Base-by-base conservation (phyloP, 2,888 invertebrate genomes). In the Apodemia duryi region DNA sequence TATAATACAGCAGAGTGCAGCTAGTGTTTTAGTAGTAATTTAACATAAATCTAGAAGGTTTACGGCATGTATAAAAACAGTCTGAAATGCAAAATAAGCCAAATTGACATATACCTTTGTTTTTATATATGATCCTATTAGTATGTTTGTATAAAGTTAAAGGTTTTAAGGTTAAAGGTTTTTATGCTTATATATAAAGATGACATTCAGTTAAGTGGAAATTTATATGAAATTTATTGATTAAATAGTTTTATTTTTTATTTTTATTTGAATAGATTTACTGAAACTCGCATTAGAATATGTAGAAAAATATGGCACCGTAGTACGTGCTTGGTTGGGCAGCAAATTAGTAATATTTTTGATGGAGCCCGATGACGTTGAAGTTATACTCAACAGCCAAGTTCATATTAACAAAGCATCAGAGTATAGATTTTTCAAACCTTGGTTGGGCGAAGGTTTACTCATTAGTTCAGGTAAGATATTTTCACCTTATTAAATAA, bases 361-460 rank as follows among this genome's bases (percentile, higher is more conserved):
- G 11, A 83, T 91, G 0, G 94, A 96, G 72, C 95, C 96, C 9
- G 85, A 93, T 0, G 96, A 96, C 74, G 93, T 95, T 11, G 96
- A 96, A 80, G 87, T 95, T 0, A 95, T 96, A 63, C 85, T 96
- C 6, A 95, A 95, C 74, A 96, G 96, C 67, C 93, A 95, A 66
- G 94, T 94, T n/a, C 95, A 96, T 77, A 94, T 96, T 71, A 94
- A 96, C 79, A 96, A 96, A 78, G 93, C 96, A 0, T 76, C 92
- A 11, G 96, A 96, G 72, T 96, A 96, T 78, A 88, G 93, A 68
- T 95, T 95, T 83, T 96, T 96, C 82, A 93, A 95, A 75, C 96
- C 96, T 0, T 96, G 96, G 96, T 93, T 96, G 63, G 96, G 96
- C 28, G 94, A 96, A 76, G 96, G 96, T 67, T 89, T 96, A 9